These are phyloP conservation scores for Ochropacha duplaris DNA, from an alignment of 2,888 invertebrate genomes.

Conservation along the genomic window DNA sequence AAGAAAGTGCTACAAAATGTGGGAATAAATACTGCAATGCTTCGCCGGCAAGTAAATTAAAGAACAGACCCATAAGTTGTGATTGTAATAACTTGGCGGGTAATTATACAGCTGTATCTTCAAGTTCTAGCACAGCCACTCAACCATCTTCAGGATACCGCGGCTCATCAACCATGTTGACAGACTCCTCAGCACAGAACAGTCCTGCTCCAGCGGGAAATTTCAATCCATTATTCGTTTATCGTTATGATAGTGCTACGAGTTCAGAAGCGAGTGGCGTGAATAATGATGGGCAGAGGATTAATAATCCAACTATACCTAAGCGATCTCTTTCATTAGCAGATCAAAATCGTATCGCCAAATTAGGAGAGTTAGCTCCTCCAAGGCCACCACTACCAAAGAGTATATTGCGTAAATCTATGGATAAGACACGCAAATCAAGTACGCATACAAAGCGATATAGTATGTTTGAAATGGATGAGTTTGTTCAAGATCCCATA, in stretches of 20 bases:
- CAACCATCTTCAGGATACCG: constrained; percentile 94
- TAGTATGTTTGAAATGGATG: constrained; percentile 91
- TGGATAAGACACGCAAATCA: constrained; percentile 80
- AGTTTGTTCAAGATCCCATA: constrained; percentile 76
- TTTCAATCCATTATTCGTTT: constrained; percentile 89
- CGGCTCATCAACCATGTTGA: constrained; percentile 92
- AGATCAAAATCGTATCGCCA: constrained; percentile 71
- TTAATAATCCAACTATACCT: constrained; percentile 82
- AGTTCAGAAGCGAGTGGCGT: constrained; percentile 89
- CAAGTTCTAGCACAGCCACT: constrained; percentile 88
- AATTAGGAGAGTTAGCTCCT: constrained; percentile 82
- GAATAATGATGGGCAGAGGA: constrained; percentile 75
- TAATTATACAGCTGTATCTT: constrained; percentile 83
- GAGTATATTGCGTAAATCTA: constrained; percentile 87
- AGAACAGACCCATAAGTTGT: constrained; percentile 83
- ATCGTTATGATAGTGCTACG: constrained; percentile 90
- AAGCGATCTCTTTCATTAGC: constrained; percentile 87
- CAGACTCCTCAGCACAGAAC: constrained; percentile 89
- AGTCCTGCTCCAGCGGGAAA: constrained; percentile 84
- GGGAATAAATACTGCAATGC: constrained; percentile 71
- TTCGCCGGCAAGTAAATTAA: constrained; percentile 76
- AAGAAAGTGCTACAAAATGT: constrained; percentile 62
- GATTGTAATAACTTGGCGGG: constrained; percentile 82
- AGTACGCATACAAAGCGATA: constrained; percentile 85
- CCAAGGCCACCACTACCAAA: constrained; percentile 88